A percentile compares a stretch with the other conserved stretches of the same genome.
These are phyloP conservation scores for Myotis findleyi DNA, from an alignment of 2,797 vertebrate species.

Conservation along the genomic window DNA sequence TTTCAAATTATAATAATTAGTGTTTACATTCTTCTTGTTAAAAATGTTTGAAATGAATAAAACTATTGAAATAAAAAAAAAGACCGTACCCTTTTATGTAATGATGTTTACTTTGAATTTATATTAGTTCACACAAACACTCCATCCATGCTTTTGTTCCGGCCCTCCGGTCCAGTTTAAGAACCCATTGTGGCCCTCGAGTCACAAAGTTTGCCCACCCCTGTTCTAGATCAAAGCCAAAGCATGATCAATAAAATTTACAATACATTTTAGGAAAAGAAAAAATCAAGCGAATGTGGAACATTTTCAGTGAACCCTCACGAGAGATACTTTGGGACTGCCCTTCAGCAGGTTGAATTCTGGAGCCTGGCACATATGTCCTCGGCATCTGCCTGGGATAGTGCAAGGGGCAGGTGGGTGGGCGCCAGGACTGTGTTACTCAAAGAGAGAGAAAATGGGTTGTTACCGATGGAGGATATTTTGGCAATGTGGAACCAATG, in stretches of 20 bases:
- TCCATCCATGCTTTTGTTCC: too few relatives aligned
- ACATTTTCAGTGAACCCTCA: background rate
- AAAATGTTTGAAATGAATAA: too few relatives aligned
- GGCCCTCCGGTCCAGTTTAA: too few relatives aligned
- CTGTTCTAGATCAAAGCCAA: slow-evolving; percentile 20
- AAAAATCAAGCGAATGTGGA: background rate
- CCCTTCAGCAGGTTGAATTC: background rate
- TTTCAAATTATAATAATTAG: too few relatives aligned
- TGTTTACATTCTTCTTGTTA: too few relatives aligned
- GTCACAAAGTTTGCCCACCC: too few relatives aligned
- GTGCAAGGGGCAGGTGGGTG: background rate
- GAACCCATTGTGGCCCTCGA: too few relatives aligned
- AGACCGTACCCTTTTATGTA: too few relatives aligned
- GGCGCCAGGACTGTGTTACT: background rate
- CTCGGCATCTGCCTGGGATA: background rate
- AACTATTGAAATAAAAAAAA: too few relatives aligned
- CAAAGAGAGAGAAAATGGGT: background rate
- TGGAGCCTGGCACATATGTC: background rate
- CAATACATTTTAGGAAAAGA: background rate
- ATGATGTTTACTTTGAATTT: too few relatives aligned
- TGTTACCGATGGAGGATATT: background rate
- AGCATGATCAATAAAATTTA: background rate
- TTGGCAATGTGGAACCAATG: background rate
- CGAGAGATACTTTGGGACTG: background rate
- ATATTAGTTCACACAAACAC: too few relatives aligned